Conservation (phyloP, 2,113 vertebrate species). For the Vulpes vulpes region DNA sequence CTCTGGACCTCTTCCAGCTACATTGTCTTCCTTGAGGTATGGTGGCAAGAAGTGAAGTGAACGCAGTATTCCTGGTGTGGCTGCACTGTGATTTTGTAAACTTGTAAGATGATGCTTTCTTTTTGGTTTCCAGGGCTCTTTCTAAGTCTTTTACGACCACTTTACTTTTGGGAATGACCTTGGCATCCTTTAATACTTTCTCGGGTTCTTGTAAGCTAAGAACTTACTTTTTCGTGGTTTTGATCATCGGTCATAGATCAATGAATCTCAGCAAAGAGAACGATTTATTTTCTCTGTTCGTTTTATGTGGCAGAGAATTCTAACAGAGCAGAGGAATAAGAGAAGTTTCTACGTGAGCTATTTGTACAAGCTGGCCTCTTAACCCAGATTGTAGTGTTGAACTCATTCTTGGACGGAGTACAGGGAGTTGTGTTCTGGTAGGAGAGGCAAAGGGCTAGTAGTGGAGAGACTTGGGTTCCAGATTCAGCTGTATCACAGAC, state of each 20-base stretch:
- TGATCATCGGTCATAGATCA: slow-evolving; percentile 38
- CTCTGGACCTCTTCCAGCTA: slow-evolving; percentile 66
- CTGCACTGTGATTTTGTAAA: slow-evolving; percentile 67
- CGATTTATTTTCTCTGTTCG: slow-evolving; percentile 5
- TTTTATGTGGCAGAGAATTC: slow-evolving; percentile 32
- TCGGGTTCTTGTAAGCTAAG: slow-evolving; percentile 18
- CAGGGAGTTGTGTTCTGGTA: not conserved
- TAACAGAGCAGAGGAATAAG: not conserved
- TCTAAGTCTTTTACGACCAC: slow-evolving; percentile 1
- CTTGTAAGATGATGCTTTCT: slow-evolving; percentile 62
- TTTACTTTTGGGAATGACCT: slow-evolving; percentile 30
- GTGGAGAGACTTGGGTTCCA: not conserved
- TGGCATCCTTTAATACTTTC: slow-evolving; percentile 56
- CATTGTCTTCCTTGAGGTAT: slow-evolving; percentile 56
- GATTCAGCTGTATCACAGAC: not conserved
- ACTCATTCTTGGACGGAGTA: not conserved
- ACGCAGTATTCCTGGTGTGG: slow-evolving; percentile 42
- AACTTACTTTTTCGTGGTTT: slow-evolving; percentile 37
- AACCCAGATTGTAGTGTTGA: slow-evolving; percentile 31
- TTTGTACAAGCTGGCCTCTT: not conserved
- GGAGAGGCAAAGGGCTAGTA: not conserved
- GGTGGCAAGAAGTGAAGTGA: slow-evolving; percentile 60
- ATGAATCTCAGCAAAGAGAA: slow-evolving; percentile 11
- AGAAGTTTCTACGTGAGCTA: not conserved
- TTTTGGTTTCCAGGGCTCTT: slow-evolving; percentile 45